Conservation (phyloP, 2,797 vertebrate species). For the Alcedo quadribrachys region DNA sequence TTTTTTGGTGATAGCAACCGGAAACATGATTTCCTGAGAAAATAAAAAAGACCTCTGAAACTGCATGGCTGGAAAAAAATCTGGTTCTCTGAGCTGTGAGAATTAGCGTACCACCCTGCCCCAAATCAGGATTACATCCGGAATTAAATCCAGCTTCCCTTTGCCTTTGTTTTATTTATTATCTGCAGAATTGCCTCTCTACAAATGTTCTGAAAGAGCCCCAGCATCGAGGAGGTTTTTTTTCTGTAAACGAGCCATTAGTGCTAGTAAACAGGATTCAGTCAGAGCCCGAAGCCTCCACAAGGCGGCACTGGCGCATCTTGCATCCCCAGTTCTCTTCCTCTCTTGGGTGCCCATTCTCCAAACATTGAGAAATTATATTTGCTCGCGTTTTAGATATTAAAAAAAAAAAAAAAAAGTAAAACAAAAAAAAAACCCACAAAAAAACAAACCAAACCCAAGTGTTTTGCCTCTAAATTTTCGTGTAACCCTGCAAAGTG, state of each 20-base stretch:
- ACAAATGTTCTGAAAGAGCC: conserved; percentile 8
- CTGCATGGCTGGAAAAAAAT: not conserved
- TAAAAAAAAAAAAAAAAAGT: conserved; percentile 48
- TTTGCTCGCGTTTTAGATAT: conserved; percentile 77
- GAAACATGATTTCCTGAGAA: conserved; percentile 26
- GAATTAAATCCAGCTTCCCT: conserved; percentile 3
- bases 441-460: too few species aligned
- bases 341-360: conserved; percentile 20
- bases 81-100: not conserved
- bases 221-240: not conserved
- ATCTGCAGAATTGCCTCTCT: conserved; percentile 7
- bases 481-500: conserved; percentile 74
- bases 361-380: conserved; percentile 71
- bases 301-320: conserved; percentile 94
- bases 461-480: conserved; percentile 81
- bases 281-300: conserved; percentile 74
- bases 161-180: conserved; percentile 40
- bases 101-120: conserved; percentile 1
- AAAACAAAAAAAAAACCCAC: too few species aligned
- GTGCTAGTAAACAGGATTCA: not conserved
- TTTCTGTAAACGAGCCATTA: conserved; percentile 32
- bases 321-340: conserved; percentile 63
- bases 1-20: conserved; percentile 5
- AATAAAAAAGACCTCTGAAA: not conserved
- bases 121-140: not conserved